Percentiles rank a stretch among this genome's conserved stretches.
These are phyloP conservation scores for Vulpes ferrilata DNA, from an alignment of 2,113 vertebrate species.

Conservation along the genomic window DNA sequence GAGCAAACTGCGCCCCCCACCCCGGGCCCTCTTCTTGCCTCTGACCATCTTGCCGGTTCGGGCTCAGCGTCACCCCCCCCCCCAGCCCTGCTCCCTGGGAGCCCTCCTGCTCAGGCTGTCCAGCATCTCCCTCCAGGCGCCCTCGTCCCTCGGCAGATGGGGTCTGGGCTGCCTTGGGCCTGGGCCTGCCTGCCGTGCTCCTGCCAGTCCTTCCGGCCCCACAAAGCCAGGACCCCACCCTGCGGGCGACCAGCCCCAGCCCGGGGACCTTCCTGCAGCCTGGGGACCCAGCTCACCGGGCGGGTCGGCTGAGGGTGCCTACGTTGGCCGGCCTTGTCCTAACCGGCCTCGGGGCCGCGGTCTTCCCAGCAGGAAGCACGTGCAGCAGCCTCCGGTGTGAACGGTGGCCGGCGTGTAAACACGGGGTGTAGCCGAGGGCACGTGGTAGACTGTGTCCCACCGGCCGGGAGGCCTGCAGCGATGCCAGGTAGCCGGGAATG, in stretches of 20 bases:
- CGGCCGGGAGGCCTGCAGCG: accelerated
- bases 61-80: neutral
- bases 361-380: neutral
- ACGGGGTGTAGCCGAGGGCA: accelerated
- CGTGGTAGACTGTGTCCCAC: neutral
- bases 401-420: neutral
- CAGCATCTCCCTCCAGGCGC: neutral
- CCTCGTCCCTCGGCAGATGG: accelerated
- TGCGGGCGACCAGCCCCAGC: constrained; percentile 85
- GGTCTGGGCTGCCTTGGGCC: too few species aligned
- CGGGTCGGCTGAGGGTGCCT: neutral
- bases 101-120: neutral
- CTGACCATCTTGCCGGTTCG: neutral
- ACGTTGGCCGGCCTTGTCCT: neutral
- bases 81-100: neutral
- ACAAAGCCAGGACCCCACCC: constrained; percentile 90
- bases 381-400: neutral
- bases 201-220: constrained; percentile 81
- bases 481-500: neutral
- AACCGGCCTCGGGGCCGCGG: neutral
- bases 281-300: accelerated
- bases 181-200: too few species aligned
- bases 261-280: neutral
- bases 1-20: neutral
- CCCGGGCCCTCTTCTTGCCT: neutral